Evolutionary conservation across 64 coral and sea anemone species (phyloP).

Genomic region (Acropora yongei): DNA sequence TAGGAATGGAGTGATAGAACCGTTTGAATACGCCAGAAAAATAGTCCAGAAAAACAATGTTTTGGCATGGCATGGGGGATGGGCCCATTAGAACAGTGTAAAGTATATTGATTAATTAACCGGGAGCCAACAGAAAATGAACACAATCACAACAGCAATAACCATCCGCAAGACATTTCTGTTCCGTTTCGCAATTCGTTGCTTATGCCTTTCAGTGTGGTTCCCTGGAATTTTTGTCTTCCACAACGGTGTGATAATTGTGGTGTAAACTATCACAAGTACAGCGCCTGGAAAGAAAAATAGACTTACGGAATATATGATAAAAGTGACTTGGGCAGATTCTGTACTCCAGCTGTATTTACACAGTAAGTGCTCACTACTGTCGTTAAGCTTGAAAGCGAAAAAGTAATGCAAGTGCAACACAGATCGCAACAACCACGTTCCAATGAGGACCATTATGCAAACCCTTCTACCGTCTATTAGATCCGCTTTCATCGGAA

Average conservation of each 20-base stretch:
- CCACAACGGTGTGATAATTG: neutral
- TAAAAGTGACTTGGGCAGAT: slow-evolving; percentile 2
- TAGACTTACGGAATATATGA: slow-evolving; percentile 20
- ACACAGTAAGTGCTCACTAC: neutral
- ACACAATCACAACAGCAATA: slow-evolving; percentile 28
- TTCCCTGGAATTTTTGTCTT: too few relatives aligned
- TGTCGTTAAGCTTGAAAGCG: neutral
- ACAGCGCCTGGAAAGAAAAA: slow-evolving; percentile 41
- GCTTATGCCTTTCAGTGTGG: too few relatives aligned
- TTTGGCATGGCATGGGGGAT: too few relatives aligned
- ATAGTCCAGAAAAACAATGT: slow-evolving; percentile 16
- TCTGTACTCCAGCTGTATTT: slow-evolving; percentile 2
- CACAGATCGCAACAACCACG: neutral
- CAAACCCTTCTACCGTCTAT: neutral
- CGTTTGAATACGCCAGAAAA: slow-evolving; percentile 28
- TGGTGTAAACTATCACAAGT: slow-evolving; percentile 30
- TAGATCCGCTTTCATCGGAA: slow-evolving; percentile 26
- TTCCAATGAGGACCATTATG: neutral
- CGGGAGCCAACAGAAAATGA: slow-evolving; percentile 53
- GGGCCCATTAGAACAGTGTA: too few relatives aligned
- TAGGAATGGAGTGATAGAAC: neutral
- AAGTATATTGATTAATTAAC: slow-evolving; percentile 5
- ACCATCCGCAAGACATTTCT: too few relatives aligned
- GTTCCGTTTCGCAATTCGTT: too few relatives aligned
- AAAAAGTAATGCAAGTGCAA: slow-evolving; percentile 35